Conservation (phyloP, 2,888 invertebrate species). For the Osmoderma eremita region DNA sequence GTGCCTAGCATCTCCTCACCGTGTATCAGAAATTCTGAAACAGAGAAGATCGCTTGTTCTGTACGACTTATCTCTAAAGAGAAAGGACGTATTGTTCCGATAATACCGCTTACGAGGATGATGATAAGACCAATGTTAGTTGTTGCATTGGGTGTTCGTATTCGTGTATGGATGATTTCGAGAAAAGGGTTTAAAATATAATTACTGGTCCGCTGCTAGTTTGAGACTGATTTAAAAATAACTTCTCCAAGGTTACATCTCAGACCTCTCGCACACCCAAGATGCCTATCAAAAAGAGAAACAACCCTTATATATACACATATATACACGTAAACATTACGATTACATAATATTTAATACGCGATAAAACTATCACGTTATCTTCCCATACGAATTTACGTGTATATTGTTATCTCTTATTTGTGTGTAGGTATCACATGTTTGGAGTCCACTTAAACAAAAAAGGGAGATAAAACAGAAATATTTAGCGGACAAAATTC, state of each 20-base stretch:
- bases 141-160: not conserved
- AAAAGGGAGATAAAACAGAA: no score
- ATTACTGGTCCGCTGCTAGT: conserved; percentile 1
- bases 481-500: no score
- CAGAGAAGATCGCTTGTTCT: not conserved
- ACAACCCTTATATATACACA: no score
- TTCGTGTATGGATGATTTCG: no score
- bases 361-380: no score
- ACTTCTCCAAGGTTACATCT: conserved; percentile 12
- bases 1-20: not conserved
- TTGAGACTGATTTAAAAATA: conserved; percentile 27
- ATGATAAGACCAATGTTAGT: conserved; percentile 4
- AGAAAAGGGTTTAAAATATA: conserved; percentile 9
- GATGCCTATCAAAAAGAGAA: no score
- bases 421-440: no score
- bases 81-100: conserved; percentile 22
- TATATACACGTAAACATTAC: no score
- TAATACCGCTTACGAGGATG: conserved; percentile 17
- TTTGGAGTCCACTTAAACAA: no score
- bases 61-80: conserved; percentile 15
- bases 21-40: conserved; percentile 2
- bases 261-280: not conserved
- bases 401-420: no score
- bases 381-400: no score
- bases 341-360: no score